These are phyloP conservation scores for Pachydiplax longipennis DNA, from an alignment of 2,888 invertebrate genomes.

Conservation along the genomic window DNA sequence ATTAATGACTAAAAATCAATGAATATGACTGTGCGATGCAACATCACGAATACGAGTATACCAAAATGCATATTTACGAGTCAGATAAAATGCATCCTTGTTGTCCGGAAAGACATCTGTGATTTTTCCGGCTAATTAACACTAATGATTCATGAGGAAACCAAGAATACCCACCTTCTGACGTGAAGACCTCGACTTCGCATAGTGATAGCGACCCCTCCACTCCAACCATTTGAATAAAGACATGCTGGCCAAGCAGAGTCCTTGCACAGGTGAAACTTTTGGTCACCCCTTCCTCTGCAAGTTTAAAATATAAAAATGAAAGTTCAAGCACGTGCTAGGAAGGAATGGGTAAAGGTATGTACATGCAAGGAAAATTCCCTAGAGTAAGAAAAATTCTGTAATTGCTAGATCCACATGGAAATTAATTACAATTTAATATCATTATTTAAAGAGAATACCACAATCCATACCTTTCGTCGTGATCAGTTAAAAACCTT, in stretches of 20 bases:
- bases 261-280: slow-evolving; percentile 87
- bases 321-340: no score
- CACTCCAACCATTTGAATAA: slow-evolving; percentile 87
- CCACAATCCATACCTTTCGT: no score
- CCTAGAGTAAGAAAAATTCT: not conserved
- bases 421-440: no score
- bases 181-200: slow-evolving; percentile 91
- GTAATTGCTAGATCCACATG: not conserved
- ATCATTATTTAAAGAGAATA: no score
- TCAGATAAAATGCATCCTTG: not conserved
- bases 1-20: not conserved
- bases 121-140: not conserved
- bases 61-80: not conserved
- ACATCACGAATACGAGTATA: not conserved
- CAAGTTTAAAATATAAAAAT: slow-evolving; percentile 54
- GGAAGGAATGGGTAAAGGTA: no score
- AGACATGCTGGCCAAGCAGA: slow-evolving; percentile 85
- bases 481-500: no score
- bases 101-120: not conserved
- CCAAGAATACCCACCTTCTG: slow-evolving; percentile 72
- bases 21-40: not conserved
- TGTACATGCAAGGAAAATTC: no score
- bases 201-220: slow-evolving; percentile 89
- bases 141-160: not conserved
- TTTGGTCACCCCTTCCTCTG: slow-evolving; percentile 91